Evolutionary conservation across 2,888 invertebrate species (phyloP).

Genomic region (Metellina segmentata): DNA sequence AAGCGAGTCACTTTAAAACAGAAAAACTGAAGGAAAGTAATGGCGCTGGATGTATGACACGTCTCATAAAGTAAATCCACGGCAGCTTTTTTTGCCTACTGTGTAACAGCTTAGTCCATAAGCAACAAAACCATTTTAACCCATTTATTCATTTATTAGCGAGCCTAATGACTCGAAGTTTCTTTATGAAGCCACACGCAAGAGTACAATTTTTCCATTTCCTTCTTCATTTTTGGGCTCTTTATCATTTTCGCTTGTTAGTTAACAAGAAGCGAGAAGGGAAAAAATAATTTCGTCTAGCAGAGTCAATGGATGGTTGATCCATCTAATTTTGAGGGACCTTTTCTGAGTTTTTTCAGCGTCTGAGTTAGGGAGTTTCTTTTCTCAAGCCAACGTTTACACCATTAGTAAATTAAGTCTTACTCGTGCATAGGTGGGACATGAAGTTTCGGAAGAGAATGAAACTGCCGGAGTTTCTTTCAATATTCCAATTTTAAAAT

Average conservation of each 20-base stretch:
- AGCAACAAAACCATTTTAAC: slow-evolving; percentile 36
- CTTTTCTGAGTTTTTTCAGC: neutral
- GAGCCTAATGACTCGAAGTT: slow-evolving; percentile 26
- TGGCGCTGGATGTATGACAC: slow-evolving; percentile 5
- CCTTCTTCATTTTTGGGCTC: slow-evolving; percentile 3
- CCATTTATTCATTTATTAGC: slow-evolving; percentile 53
- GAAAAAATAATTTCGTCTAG: slow-evolving; percentile 19
- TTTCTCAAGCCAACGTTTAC: neutral
- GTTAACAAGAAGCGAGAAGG: neutral
- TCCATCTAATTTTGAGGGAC: neutral
- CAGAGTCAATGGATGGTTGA: slow-evolving; percentile 16
- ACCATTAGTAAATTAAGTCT: neutral
- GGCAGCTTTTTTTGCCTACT: neutral
- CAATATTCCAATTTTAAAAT: too few species aligned
- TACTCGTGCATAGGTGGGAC: neutral
- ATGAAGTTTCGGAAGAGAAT: neutral
- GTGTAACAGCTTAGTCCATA: slow-evolving; percentile 8
- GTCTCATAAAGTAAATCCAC: slow-evolving; percentile 3
- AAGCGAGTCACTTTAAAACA: neutral
- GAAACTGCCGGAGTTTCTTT: too few species aligned
- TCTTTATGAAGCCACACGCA: neutral
- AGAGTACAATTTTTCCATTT: slow-evolving; percentile 19
- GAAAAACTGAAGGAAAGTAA: slow-evolving; percentile 15
- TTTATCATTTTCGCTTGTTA: slow-evolving; percentile 42
- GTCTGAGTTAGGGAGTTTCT: neutral